phyloP scores from a whole-genome alignment of 1,140 invertebrate species.

The Helicoverpa zea region DNA sequence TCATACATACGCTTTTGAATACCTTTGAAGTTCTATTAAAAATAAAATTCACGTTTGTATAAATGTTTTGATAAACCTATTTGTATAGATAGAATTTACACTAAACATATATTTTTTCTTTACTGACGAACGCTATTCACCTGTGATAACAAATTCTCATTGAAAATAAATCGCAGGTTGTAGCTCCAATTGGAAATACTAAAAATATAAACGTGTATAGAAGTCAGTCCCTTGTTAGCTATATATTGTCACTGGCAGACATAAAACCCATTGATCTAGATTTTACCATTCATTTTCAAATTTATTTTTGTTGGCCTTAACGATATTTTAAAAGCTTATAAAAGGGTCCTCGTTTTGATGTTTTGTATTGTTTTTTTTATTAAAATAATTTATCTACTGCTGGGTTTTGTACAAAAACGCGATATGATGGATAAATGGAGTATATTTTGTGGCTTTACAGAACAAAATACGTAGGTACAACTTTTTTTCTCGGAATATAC shows the following conservation, averaged over 20 bases:
- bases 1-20: no score
- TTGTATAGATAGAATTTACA: no score
- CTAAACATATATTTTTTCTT: no score
- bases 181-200: slow-evolving; percentile 1
- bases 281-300: slow-evolving; percentile 2
- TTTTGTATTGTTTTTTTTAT: background rate
- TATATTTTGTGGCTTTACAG: background rate
- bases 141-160: background rate
- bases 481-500: no score
- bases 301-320: background rate
- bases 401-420: background rate
- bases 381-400: background rate
- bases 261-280: background rate
- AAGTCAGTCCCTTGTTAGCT: background rate
- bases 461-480: no score
- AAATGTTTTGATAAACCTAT: no score
- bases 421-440: slow-evolving; percentile 8
- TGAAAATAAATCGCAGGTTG: background rate
- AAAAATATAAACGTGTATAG: slow-evolving; percentile 1
- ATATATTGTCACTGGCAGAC: slow-evolving; percentile 2
- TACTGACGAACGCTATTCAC: background rate
- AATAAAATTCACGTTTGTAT: no score
- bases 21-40: no score
- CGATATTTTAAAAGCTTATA: background rate
- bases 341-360: slow-evolving; percentile 3